Percentiles rank a stretch among this genome's conserved stretches.
phyloP scores from a whole-genome alignment of 2,888 invertebrate species.

The Hydriomena furcata region DNA sequence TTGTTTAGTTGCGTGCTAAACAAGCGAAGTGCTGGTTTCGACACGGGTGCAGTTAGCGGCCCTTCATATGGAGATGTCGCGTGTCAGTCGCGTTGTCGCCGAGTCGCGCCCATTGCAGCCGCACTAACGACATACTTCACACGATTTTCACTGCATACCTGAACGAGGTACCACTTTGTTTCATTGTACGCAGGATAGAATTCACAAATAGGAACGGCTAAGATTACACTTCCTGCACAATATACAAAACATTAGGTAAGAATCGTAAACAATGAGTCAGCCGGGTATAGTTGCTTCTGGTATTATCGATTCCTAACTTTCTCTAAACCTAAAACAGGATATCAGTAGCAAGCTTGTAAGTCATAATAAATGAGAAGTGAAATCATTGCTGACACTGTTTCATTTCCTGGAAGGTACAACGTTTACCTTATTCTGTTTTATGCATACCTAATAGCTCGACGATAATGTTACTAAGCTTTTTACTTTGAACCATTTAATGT shows the following conservation, averaged over 20 bases:
- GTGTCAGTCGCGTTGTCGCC: conserved; percentile 36
- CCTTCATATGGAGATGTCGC: conserved; percentile 65
- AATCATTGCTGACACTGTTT: conserved; percentile 32
- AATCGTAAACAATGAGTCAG: conserved; percentile 49
- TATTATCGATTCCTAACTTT: conserved; percentile 52
- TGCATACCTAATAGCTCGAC: no score
- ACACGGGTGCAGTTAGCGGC: conserved; percentile 67
- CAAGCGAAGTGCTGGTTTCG: conserved; percentile 63
- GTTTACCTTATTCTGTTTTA: conserved; percentile 1
- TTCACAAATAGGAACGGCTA: conserved; percentile 13
- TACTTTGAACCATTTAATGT: not conserved
- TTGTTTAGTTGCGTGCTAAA: conserved; percentile 71
- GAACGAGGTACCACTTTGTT: conserved; percentile 33
- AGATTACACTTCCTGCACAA: conserved; percentile 14
- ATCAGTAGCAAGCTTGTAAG: conserved; percentile 31
- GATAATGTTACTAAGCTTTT: no score
- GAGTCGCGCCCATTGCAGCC: conserved; percentile 22
- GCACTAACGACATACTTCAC: conserved; percentile 57
- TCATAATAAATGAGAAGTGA: conserved; percentile 41
- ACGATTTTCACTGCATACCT: conserved; percentile 58
- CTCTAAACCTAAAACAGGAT: conserved; percentile 50
- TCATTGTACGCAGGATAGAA: conserved; percentile 16
- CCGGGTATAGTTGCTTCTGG: conserved; percentile 21
- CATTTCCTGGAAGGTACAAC: conserved; percentile 11
- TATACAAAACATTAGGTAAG: conserved; percentile 17